These are phyloP conservation scores for Cheirogaleus major DNA, from an alignment of 2,797 vertebrate species.

Conservation along the genomic window DNA sequence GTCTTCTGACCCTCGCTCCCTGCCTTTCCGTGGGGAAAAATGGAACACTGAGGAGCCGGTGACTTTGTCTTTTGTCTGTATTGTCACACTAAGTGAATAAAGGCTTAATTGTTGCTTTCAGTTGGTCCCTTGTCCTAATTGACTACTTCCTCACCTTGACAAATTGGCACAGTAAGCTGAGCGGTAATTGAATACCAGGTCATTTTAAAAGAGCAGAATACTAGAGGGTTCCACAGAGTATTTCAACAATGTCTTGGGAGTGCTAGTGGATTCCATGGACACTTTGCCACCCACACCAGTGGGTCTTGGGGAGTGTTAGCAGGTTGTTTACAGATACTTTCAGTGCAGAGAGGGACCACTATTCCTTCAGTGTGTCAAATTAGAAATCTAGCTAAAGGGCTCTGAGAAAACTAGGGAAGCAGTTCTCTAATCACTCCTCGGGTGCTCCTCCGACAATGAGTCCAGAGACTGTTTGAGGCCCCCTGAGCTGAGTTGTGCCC, in stretches of 20 bases:
- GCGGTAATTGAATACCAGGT: background rate
- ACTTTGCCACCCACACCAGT: background rate
- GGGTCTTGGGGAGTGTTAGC: background rate
- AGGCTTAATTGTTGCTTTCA: background rate
- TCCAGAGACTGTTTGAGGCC: background rate
- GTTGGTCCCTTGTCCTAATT: background rate
- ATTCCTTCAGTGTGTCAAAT: background rate
- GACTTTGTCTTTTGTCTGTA: background rate
- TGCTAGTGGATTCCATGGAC: no score
- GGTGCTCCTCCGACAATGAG: background rate
- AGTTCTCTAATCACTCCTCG: background rate
- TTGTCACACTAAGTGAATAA: background rate
- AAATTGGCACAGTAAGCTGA: no score
- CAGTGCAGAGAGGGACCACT: background rate
- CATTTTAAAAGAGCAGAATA: background rate
- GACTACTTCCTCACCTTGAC: background rate
- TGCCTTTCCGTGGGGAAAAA: background rate
- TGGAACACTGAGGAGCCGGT: background rate
- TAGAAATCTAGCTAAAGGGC: background rate
- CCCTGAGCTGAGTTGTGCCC: background rate
- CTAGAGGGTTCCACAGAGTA: background rate
- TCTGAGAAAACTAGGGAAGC: background rate
- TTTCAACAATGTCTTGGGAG: background rate
- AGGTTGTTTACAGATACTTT: background rate
- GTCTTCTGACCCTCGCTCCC: background rate